Base-by-base conservation (phyloP, 2,113 vertebrate species). In the Toxostoma redivivum region DNA sequence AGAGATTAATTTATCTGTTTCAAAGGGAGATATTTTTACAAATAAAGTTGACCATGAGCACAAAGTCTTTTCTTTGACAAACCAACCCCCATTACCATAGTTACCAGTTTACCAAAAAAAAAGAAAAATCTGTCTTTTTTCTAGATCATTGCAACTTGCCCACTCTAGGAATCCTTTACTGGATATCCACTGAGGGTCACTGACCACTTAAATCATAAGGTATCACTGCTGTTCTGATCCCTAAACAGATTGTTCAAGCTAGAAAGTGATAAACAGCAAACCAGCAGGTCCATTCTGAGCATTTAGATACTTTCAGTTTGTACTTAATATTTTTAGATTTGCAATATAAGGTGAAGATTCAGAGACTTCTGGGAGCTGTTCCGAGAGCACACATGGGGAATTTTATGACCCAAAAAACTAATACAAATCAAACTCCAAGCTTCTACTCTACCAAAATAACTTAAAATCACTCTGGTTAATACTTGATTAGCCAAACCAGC, bases 361-460 rank as follows among this genome's bases (percentile, higher is more conserved):
- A n/a, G 19, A 81, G 40, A 51, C 67, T 81, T 85, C 33, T 66
- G 50, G 45, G 62, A 72, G 73, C 37, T 76, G 57, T 79, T 89
- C 83, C 74, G 48, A 53, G 20, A 57, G n/a, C 35, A 83, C 28
- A 86, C 33, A 40, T 2, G 51, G 79, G 74, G 85, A 86, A 83
- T 67, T 67, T 62, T 66, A 73, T 70, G 27, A 35, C 45, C 38
- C 27, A n/a, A 53, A 74, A 90, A 73, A 83, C 66, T 82, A 86
- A 88, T 73, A 92, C 40, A 94, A 90, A 95, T 86, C 62, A 86
- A 91, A 88, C 28, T 83, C 62, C 82, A 77, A 85, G 17, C 54
- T 88, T 85, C 40, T 38, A 31, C 31, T 76, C 28, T 65, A 67
- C 23, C 28, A 85, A 94, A 94, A 79, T 72, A 69, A 79, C 35